These are phyloP conservation scores for Drosophila fungiperda DNA, from an alignment of 2,888 invertebrate species.

Conservation along the genomic window DNA sequence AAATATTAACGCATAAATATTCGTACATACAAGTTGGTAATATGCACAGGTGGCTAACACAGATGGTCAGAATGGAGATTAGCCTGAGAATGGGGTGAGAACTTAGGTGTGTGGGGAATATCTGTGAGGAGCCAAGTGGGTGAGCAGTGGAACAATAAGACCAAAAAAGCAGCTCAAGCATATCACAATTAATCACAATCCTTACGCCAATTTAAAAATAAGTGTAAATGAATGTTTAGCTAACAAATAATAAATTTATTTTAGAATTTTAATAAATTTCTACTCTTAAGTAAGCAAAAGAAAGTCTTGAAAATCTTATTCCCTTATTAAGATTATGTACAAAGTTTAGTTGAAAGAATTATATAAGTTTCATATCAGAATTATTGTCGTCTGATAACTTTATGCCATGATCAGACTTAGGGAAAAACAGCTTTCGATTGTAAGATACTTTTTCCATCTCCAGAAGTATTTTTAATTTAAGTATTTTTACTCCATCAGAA, in stretches of 20 bases:
- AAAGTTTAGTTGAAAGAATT: neutral
- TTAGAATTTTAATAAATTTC: neutral
- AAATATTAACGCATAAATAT: slow-evolving; percentile 57
- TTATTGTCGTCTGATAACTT: neutral
- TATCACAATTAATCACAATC: neutral
- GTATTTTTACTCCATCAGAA: neutral
- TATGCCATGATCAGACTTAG: neutral
- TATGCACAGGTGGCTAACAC: slow-evolving; percentile 15
- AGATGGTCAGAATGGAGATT: slow-evolving; percentile 25
- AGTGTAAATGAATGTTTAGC: too few species aligned
- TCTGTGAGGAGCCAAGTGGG: neutral
- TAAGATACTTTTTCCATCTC: neutral
- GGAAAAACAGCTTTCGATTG: neutral
- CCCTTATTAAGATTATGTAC: neutral
- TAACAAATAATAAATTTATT: neutral
- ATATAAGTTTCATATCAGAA: neutral
- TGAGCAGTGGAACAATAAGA: neutral
- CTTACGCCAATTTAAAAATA: too few species aligned
- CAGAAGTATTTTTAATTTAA: neutral
- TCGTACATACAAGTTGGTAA: slow-evolving; percentile 37
- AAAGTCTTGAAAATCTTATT: neutral
- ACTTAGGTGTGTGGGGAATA: neutral
- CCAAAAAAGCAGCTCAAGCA: neutral
- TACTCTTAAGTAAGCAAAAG: neutral
- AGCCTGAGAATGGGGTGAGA: slow-evolving; percentile 5